Evolutionary conservation across 2,888 invertebrate genomes (phyloP).

Genomic region (Vandiemenella viatica): DNA sequence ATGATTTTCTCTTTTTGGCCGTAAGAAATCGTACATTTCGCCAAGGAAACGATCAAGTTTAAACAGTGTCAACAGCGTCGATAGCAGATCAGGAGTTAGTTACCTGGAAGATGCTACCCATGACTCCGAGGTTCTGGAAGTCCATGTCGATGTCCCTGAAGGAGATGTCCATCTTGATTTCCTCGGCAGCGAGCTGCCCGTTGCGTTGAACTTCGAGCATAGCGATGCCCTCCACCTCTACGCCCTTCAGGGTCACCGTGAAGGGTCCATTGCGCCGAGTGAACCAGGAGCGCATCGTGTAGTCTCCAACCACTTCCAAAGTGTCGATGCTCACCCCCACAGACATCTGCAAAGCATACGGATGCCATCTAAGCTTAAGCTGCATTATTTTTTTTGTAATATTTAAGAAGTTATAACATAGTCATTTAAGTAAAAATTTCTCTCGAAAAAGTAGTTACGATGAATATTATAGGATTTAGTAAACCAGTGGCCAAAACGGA

Average conservation of each 20-base stretch:
- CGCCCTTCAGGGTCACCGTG: slow-evolving; percentile 55
- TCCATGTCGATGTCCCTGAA: slow-evolving; percentile 63
- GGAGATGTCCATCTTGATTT: slow-evolving; percentile 62
- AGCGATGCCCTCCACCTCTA: slow-evolving; percentile 51
- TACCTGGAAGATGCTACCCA: slow-evolving; percentile 45
- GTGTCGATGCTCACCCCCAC: slow-evolving; percentile 54
- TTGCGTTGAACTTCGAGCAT: slow-evolving; percentile 54
- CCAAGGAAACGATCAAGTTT: no score
- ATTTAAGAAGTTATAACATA: no score
- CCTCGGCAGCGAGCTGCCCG: slow-evolving; percentile 60
- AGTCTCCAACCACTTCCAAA: slow-evolving; percentile 56
- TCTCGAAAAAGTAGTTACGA: no score
- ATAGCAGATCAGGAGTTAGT: no score
- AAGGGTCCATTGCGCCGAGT: slow-evolving; percentile 58
- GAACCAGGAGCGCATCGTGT: slow-evolving; percentile 58
- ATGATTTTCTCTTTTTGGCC: no score
- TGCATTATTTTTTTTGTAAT: no score
- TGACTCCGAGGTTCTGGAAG: slow-evolving; percentile 66
- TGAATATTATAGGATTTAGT: no score
- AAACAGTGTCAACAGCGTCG: no score
- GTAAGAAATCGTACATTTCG: no score
- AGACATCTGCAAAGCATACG: slow-evolving; percentile 51
- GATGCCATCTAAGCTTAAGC: no score
- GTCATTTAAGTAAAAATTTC: no score
- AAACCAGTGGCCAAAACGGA: no score